Conservation (phyloP, 2,888 invertebrate genomes). For the Syrista parreyssii region DNA sequence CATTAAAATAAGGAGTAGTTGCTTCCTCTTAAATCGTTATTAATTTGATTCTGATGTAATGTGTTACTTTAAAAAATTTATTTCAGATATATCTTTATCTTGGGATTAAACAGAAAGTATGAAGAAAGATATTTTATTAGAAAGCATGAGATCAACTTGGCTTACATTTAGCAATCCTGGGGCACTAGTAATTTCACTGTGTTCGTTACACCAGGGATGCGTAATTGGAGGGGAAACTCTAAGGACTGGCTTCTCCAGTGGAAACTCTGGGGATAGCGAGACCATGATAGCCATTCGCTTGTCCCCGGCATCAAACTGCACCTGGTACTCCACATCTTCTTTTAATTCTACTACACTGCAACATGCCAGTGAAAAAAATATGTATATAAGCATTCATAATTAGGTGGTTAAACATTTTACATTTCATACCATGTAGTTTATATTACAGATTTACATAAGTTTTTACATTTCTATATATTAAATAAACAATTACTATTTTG, state of each 20-base stretch:
- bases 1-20: too few species aligned
- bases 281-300: slow-evolving; percentile 77
- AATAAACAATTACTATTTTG: neutral
- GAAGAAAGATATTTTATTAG: neutral
- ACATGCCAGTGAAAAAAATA: slow-evolving; percentile 13
- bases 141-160: slow-evolving; percentile 4
- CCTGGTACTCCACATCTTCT: slow-evolving; percentile 78
- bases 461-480: neutral
- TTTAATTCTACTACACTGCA: slow-evolving; percentile 77
- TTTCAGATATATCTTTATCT: neutral
- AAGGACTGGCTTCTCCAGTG: slow-evolving; percentile 79
- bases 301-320: slow-evolving; percentile 76
- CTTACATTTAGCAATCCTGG: slow-evolving; percentile 80
- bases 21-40: neutral
- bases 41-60: neutral
- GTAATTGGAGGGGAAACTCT: slow-evolving; percentile 74
- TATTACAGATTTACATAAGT: neutral
- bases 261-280: slow-evolving; percentile 77
- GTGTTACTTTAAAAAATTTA: neutral
- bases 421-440: neutral
- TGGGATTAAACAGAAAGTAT: neutral
- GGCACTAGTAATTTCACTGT: slow-evolving; percentile 77
- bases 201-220: slow-evolving; percentile 80
- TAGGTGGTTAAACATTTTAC: neutral
- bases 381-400: neutral